These are phyloP conservation scores for Microplitis mediator DNA, from an alignment of 1,140 invertebrate species.

Conservation along the genomic window DNA sequence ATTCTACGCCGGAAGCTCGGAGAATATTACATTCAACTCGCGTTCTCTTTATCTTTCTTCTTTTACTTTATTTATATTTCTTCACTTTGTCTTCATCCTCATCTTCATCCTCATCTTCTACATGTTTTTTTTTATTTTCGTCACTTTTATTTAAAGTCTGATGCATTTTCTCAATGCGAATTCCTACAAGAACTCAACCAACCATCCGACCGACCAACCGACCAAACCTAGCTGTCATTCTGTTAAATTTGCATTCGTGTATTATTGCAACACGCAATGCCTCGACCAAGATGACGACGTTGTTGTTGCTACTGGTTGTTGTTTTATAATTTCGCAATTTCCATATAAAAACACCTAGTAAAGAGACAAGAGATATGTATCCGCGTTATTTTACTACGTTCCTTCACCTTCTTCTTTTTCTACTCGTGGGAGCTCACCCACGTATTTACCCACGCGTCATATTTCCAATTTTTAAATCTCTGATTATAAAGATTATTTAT, in stretches of 20 bases:
- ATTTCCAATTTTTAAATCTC: neutral
- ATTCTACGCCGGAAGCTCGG: conserved; percentile 18
- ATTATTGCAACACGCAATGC: neutral
- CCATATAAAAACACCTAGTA: conserved; percentile 8
- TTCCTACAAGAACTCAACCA: no score
- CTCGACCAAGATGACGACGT: no score
- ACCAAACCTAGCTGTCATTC: no score
- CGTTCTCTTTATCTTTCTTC: conserved; percentile 6
- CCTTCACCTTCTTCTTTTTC: conserved; percentile 5
- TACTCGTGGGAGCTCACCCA: conserved; percentile 23
- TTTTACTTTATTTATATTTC: conserved; percentile 5
- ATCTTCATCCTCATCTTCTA: neutral
- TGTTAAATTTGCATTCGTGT: neutral
- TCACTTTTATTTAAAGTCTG: neutral
- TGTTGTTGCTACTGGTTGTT: neutral
- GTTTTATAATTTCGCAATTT: conserved; percentile 1
- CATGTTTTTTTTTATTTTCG: neutral
- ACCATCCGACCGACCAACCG: no score
- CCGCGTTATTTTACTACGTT: conserved; percentile 15
- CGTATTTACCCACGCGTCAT: conserved; percentile 27
- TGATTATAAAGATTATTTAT: neutral
- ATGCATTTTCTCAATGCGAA: neutral
- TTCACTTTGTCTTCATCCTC: neutral
- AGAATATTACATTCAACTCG: conserved; percentile 25
- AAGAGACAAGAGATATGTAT: conserved; percentile 17